These are phyloP conservation scores for Spea bombifrons DNA, from an alignment of 2,113 vertebrate genomes.

Conservation along the genomic window DNA sequence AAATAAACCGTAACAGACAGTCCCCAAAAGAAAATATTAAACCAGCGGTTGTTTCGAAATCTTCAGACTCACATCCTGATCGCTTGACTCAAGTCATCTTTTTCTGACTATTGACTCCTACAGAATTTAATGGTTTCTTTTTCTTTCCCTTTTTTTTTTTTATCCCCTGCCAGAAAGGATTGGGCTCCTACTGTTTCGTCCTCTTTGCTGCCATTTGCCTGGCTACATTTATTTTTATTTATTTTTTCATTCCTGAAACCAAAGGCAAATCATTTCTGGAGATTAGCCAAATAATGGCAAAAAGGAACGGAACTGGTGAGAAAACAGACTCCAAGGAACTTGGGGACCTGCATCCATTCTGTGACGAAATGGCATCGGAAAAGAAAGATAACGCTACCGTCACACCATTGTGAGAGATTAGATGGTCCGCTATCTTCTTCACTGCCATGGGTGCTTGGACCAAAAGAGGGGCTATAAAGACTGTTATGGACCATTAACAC, in stretches of 20 bases:
- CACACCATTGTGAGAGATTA: neutral
- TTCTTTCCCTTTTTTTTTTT: neutral
- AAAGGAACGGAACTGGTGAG: constrained; percentile 72
- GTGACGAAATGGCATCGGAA: neutral
- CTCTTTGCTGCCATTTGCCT: constrained; percentile 80
- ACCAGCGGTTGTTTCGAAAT: no score
- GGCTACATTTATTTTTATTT: constrained; percentile 74
- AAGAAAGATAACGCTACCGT: neutral
- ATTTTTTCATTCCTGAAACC: constrained; percentile 83
- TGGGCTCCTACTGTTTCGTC: constrained; percentile 83
- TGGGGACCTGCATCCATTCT: constrained; percentile 1
- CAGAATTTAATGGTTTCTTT: no score
- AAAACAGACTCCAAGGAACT: constrained; percentile 27
- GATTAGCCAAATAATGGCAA: constrained; percentile 80
- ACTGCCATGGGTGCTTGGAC: neutral
- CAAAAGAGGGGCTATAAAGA: no score
- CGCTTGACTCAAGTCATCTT: no score
- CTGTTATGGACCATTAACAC: no score
- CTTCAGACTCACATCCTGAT: no score
- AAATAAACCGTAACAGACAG: no score
- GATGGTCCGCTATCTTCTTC: neutral
- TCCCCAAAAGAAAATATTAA: no score
- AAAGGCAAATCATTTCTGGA: constrained; percentile 89
- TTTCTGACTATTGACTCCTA: no score
- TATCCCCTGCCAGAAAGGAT: constrained; percentile 65